Base-by-base conservation (phyloP, 1,140 invertebrate genomes). In the Aphaenogaster ashmeadi region DNA sequence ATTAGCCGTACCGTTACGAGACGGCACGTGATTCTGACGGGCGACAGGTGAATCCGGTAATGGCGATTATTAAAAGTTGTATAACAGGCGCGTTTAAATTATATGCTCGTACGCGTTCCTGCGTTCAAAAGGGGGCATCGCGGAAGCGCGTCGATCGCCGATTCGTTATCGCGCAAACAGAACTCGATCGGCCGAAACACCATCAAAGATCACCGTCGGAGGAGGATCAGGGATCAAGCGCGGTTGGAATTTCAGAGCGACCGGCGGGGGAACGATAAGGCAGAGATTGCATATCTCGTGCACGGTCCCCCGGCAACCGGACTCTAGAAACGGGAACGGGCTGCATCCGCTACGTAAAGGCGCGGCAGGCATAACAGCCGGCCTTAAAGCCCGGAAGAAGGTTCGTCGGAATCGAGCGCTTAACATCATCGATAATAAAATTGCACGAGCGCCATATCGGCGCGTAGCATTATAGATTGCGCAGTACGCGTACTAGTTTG, bases 321-420 rank as follows among this genome's bases (percentile, higher is more conserved):
- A 93, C 92, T 93, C 89, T 90, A 90, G 91, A 90, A 94, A 93
- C 93, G 92, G 91, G 92, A 94, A 94, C 93, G 90, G 88, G 89
- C 87, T 88, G 92, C 91, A 93, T 93, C 92, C 92, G 93, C 92
- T 92, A 92, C 85, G 88, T 86, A 87, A 88, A 93, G 92, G 92
- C 89, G 93, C 92, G 92, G 92, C 92, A 89, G 54, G 41, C 60
- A 58, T 85, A 80, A 58, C 85, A 87, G 78, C 79, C 71, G 80
- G 87, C 87, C 89, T 90, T 87, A 88, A 88, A 91, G 89, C 89
- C 90, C 90, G 90, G 90, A 91, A 91, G 90, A 91, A 90, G 89
- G 90, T 90, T 81, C 89, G 89, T 58, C 89, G 86, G 58, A 75
- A 77, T 83, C 44, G 52, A 74, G 72, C 62, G 36, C 81, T 79